Evolutionary conservation across 2,797 vertebrate species (phyloP).

Genomic region (Mergus octosetaceus): DNA sequence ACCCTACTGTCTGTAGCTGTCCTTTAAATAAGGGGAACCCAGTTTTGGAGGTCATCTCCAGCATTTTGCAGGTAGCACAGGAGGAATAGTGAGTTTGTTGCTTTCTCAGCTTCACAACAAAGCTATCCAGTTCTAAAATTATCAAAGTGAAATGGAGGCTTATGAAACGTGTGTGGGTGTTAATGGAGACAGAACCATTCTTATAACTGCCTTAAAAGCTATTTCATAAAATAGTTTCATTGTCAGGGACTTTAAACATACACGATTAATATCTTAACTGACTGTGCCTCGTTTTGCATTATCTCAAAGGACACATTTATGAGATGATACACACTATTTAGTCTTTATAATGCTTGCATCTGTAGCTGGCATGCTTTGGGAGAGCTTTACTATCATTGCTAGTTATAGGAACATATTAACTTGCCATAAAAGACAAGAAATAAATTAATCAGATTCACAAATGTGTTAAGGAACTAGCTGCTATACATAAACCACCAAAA

Average conservation of each 20-base stretch:
- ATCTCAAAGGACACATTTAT: slow-evolving; percentile 37
- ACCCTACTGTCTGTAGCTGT: fast-evolving
- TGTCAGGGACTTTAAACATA: slow-evolving; percentile 43
- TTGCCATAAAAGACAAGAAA: slow-evolving; percentile 13
- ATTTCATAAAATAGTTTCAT: slow-evolving; percentile 57
- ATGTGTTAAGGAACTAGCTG: neutral
- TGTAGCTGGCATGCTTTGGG: neutral
- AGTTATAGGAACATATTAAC: slow-evolving; percentile 14
- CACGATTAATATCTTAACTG: slow-evolving; percentile 53
- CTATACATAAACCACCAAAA: slow-evolving; percentile 16
- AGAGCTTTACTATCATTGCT: neutral
- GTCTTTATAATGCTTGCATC: slow-evolving; percentile 12
- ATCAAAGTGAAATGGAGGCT: slow-evolving; percentile 47
- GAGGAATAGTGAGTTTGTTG: neutral
- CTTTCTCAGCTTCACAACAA: slow-evolving; percentile 24
- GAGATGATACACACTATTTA: slow-evolving; percentile 13
- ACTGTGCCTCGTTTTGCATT: slow-evolving; percentile 33
- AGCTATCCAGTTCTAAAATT: slow-evolving; percentile 52
- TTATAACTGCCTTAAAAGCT: slow-evolving; percentile 46
- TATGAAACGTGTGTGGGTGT: slow-evolving; percentile 22
- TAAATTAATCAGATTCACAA: slow-evolving; percentile 32
- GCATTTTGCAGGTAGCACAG: neutral
- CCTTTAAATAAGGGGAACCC: fast-evolving
- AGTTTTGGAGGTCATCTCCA: neutral
- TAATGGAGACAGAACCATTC: slow-evolving; percentile 50